Evolutionary conservation across 2,113 vertebrate genomes (phyloP).

Genomic region (Ciconia boyciana): DNA sequence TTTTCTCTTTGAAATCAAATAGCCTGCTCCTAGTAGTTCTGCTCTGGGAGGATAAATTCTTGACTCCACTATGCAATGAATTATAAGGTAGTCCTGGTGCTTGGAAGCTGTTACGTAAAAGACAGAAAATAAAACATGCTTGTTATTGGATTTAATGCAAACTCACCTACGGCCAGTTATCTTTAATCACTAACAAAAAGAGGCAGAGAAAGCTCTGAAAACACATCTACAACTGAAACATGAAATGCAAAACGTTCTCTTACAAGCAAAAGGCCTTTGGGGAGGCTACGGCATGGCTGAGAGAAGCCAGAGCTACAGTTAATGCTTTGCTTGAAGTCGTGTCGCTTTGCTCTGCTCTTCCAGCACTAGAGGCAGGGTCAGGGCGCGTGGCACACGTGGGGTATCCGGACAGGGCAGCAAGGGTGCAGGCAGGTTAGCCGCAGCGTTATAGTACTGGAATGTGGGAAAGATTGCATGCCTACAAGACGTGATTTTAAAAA

Average conservation of each 20-base stretch:
- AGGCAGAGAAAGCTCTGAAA: not conserved
- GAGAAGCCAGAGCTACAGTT: not conserved
- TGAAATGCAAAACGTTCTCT: not conserved
- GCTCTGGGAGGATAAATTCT: not conserved
- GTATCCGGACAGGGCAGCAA: not conserved
- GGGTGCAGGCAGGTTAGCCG: not conserved
- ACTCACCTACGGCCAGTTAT: not conserved
- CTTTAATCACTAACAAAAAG: not conserved
- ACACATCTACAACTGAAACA: not conserved
- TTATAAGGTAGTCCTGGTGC: not conserved
- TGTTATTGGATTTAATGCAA: not conserved
- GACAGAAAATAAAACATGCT: not conserved
- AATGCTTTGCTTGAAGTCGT: not conserved
- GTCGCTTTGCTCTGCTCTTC: not conserved
- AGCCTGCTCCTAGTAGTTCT: not conserved
- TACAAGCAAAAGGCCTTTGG: not conserved
- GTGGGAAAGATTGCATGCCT: not conserved
- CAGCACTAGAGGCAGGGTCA: not conserved
- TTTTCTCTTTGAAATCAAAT: not conserved
- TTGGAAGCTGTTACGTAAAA: not conserved
- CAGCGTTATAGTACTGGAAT: not conserved
- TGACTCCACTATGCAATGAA: not conserved
- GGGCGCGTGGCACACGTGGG: not conserved
- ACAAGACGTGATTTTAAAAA: not conserved
- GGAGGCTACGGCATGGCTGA: not conserved